Percentiles rank a stretch among this genome's conserved stretches.
Conservation (phyloP, 2,797 vertebrate species). For the Furcifer pardalis region DNA sequence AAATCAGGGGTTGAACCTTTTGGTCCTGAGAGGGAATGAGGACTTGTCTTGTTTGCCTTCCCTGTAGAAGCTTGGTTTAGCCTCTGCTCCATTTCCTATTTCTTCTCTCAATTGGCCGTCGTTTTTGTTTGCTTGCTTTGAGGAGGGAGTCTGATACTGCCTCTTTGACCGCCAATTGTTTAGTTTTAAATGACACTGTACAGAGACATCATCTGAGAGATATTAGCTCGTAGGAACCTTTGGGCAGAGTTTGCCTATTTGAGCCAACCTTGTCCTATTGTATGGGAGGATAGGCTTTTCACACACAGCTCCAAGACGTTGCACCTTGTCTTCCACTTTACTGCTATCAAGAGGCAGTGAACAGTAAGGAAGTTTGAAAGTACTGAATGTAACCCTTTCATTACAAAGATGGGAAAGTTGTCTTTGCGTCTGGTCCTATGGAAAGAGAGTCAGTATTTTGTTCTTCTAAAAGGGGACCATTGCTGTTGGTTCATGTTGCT, state of each 20-base stretch:
- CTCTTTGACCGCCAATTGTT: constrained; percentile 3
- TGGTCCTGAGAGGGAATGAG: not conserved
- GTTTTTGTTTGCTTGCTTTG: not conserved
- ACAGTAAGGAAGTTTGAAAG: constrained; percentile 43
- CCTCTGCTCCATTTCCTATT: not conserved
- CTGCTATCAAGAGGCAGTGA: constrained; percentile 52
- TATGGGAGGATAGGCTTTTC: not conserved
- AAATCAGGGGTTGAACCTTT: not conserved
- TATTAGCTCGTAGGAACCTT: not conserved
- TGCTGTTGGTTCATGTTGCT: constrained; percentile 69
- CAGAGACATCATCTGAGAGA: not conserved
- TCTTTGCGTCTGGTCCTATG: constrained; percentile 4
- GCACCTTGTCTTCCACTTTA: constrained; percentile 60
- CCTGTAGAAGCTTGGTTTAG: not conserved
- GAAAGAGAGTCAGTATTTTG: constrained; percentile 58
- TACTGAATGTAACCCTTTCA: constrained; percentile 26
- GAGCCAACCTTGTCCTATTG: not conserved
- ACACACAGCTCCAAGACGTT: constrained; percentile 20
- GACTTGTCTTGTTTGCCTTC: not conserved
- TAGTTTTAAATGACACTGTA: not conserved
- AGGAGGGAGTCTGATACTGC: not conserved
- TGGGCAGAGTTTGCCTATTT: not conserved
- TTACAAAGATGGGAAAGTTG: constrained; percentile 32
- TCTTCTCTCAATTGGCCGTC: not conserved
- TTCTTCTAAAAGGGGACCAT: constrained; percentile 72